These are phyloP conservation scores for Drosophila nigricruria DNA, from an alignment of 2,888 invertebrate genomes.

Conservation along the genomic window DNA sequence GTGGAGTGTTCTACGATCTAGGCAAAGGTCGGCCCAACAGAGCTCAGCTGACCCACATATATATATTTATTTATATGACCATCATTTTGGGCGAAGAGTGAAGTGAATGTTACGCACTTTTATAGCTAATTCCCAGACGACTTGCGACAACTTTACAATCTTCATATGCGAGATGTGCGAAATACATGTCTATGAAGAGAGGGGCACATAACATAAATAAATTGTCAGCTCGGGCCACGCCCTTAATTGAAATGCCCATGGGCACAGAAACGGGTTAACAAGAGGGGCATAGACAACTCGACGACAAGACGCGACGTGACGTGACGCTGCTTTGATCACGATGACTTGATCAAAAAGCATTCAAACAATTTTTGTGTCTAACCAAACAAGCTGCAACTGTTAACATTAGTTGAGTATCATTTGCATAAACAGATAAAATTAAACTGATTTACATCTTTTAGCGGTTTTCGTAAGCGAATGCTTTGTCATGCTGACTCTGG, in stretches of 20 bases:
- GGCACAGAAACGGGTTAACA: conserved; percentile 45
- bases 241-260: conserved; percentile 57
- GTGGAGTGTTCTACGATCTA: conserved; percentile 15
- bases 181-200: conserved; percentile 9
- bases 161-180: conserved; percentile 34
- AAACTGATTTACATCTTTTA: conserved; percentile 9
- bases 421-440: conserved; percentile 39
- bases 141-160: conserved; percentile 35
- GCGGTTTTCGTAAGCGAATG: conserved; percentile 17
- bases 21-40: conserved; percentile 14
- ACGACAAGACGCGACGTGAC: conserved; percentile 15
- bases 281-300: conserved; percentile 23
- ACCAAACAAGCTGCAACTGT: conserved; percentile 8
- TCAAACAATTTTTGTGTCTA: background rate
- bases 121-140: conserved; percentile 18
- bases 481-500: conserved; percentile 11
- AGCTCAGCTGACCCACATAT: conserved; percentile 1
- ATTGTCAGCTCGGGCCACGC: conserved; percentile 39
- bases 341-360: conserved; percentile 42
- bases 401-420: background rate
- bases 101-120: conserved; percentile 26
- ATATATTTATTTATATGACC: background rate
- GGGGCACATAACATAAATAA: conserved; percentile 23
- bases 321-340: conserved; percentile 4
- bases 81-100: conserved; percentile 13